Conservation (phyloP, 1,140 invertebrate genomes). For the Pectinophora gossypiella region DNA sequence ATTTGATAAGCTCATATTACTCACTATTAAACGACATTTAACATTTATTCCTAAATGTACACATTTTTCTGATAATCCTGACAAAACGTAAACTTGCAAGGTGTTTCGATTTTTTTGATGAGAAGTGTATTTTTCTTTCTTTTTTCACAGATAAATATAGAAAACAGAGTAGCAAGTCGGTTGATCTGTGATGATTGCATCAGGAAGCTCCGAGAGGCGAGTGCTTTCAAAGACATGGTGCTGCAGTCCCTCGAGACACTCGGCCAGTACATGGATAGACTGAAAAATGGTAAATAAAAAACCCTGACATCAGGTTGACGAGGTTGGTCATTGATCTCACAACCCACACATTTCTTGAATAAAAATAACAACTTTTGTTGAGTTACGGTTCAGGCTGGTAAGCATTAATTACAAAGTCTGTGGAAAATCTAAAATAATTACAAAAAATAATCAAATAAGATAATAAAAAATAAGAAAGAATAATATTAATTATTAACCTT, state of each 20-base stretch:
- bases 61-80: background rate
- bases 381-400: too few species aligned
- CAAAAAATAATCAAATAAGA: too few species aligned
- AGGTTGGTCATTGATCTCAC: background rate
- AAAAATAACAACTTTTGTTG: too few species aligned
- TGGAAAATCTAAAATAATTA: too few species aligned
- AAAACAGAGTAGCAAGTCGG: background rate
- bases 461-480: too few species aligned
- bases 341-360: background rate
- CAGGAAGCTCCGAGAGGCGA: constrained; percentile 12
- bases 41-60: background rate
- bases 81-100: background rate
- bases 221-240: constrained; percentile 10
- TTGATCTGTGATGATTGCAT: constrained; percentile 21
- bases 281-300: background rate
- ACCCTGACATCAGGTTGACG: background rate
- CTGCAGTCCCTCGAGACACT: background rate
- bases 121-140: too few species aligned
- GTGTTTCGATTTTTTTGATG: too few species aligned
- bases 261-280: background rate
- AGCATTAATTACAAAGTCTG: background rate
- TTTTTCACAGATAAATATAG: background rate
- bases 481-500: too few species aligned
- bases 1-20: background rate
- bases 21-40: background rate